Evolutionary conservation across 2,797 vertebrate species (phyloP), one percentile per base, ranked within the genome.

Genomic region (Ptychadena robeensis): DNA sequence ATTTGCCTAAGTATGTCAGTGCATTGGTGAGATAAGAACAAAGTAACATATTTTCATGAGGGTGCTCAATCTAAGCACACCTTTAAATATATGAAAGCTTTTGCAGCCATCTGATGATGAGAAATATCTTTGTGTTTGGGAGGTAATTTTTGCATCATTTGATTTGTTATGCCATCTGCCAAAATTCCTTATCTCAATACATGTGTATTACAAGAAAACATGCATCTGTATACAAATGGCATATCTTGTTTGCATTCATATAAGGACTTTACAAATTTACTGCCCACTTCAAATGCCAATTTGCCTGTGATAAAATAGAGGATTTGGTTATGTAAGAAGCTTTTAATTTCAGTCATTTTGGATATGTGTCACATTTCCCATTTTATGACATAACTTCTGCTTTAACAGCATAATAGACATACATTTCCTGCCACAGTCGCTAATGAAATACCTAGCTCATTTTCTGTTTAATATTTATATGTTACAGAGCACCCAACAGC

Each of bases 131-230:
- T 82, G 80, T 76, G 85, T 87, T 86, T 84, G 77, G 81, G 88
- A 87, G 68, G 67, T 88, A 88, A 74, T 88, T 91, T 57, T 87
- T 86, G 79, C 85, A 90, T 88, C 90, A 89, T 90, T 91, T 89
- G 86, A 91, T 92, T 89, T 89, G 85, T 87, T 87, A 86, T 86
- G 61, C 88, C 88, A 91, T 92, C 90, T 92, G 91, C 82, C 87
- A 88, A 87, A 91, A 85, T 81, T 85, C 66, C 73, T 76, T 83
- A 72, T 85, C 85, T 89, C 80, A 82, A 85, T 86, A 87, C 82
- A 74, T 66, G 85, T 86, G 73, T 66, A 40, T 86, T 85, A 75
- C 88, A 88, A 87, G 80, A n/a, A 89, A 91, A 83, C 2, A 78
- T 79, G 69, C 85, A 87, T 88, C 80, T 86, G 87, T 86, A 67